These are phyloP conservation scores for Sapayoa aenigma DNA, from an alignment of 2,113 vertebrate genomes.

Conservation along the genomic window DNA sequence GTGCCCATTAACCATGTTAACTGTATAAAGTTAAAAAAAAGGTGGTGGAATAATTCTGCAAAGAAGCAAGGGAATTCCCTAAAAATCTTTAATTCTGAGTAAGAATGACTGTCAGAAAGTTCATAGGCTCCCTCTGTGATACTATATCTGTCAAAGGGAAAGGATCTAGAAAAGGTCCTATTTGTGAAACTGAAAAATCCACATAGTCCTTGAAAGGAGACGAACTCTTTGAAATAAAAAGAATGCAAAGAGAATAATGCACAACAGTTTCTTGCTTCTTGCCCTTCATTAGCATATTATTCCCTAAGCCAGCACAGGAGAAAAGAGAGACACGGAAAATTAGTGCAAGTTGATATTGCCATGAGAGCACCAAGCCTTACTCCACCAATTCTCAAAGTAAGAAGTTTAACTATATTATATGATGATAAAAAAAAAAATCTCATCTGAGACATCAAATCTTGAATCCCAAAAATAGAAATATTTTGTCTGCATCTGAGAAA, in stretches of 20 bases:
- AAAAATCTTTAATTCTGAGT: background rate
- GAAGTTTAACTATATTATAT: background rate
- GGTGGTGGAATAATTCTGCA: background rate
- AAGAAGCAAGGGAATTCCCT: background rate
- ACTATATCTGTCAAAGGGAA: background rate
- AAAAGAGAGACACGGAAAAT: background rate
- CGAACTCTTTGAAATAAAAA: background rate
- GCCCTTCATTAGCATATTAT: background rate
- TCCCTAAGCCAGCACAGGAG: background rate
- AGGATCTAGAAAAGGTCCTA: background rate
- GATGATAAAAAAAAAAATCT: background rate
- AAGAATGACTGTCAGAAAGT: background rate
- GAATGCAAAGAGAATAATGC: background rate
- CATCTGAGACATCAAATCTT: background rate
- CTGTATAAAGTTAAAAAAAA: background rate
- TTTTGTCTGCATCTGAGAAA: background rate
- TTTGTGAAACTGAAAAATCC: background rate
- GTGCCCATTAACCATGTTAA: background rate
- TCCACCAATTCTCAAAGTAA: background rate
- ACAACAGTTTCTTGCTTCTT: background rate
- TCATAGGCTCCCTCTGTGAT: rapidly evolving
- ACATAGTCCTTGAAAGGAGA: background rate
- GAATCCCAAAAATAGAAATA: background rate
- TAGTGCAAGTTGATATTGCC: background rate
- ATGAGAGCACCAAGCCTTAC: background rate